Conservation (phyloP, 1,140 invertebrate genomes). For the Drosophila santomea region DNA sequence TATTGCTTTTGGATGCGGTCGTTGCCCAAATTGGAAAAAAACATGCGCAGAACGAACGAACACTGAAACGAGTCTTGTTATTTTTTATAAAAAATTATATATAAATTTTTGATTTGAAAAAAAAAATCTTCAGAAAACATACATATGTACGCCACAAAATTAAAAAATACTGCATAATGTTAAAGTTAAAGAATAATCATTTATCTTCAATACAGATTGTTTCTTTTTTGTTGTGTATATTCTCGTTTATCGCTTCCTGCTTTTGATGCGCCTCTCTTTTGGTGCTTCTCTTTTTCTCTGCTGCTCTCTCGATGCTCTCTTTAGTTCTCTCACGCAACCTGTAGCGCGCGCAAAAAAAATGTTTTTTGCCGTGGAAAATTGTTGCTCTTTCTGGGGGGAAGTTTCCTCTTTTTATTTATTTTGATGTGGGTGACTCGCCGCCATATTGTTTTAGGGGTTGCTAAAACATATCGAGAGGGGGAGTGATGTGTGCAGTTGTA, state of each 20-base stretch:
- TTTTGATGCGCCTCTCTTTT: constrained; percentile 33
- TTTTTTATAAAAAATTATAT: too few species aligned
- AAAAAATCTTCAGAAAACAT: too few species aligned
- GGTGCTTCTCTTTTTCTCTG: not conserved
- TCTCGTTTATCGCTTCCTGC: constrained; percentile 66
- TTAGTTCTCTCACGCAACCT: constrained; percentile 46
- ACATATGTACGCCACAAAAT: too few species aligned
- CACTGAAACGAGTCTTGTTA: not conserved
- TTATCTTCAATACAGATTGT: not conserved
- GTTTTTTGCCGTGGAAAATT: constrained; percentile 46
- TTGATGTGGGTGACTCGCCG: constrained; percentile 46
- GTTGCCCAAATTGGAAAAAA: constrained; percentile 70
- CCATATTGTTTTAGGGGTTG: constrained; percentile 79
- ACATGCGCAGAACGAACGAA: constrained; percentile 50
- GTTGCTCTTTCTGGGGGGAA: constrained; percentile 55
- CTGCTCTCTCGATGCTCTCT: constrained; percentile 19
- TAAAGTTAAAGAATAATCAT: too few species aligned
- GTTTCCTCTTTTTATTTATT: constrained; percentile 39
- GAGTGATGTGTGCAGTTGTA: constrained; percentile 19
- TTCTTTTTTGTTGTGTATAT: not conserved
- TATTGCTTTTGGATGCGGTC: constrained; percentile 63
- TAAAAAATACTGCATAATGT: too few species aligned
- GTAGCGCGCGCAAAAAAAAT: constrained; percentile 45
- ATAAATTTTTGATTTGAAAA: too few species aligned
- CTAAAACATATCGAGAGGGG: constrained; percentile 20